A percentile compares a stretch with the other conserved stretches of the same genome.
Conservation (phyloP, 2,113 vertebrate species). For the Eudyptes chrysolophus region DNA sequence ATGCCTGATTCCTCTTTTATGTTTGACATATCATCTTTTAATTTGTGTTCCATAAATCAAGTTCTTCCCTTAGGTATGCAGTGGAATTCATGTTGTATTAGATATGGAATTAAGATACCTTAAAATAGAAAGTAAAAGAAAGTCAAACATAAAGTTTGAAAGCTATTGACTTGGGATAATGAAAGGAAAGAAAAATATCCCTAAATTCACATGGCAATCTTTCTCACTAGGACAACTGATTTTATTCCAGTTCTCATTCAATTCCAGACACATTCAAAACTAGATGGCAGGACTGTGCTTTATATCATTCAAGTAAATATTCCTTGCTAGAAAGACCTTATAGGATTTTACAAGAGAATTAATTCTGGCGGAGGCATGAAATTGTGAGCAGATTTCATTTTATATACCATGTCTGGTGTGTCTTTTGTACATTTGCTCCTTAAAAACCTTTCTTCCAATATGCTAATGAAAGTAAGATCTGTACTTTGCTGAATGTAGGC, state of each 20-base stretch:
- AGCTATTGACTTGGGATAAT: neutral
- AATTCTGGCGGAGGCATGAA: neutral
- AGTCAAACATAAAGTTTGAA: neutral
- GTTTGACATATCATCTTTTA: neutral
- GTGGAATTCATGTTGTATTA: neutral
- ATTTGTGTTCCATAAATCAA: neutral
- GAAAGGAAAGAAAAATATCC: neutral
- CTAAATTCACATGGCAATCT: neutral
- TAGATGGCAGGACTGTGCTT: neutral
- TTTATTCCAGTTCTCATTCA: neutral
- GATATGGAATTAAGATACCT: neutral
- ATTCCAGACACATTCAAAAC: neutral
- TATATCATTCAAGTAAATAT: neutral
- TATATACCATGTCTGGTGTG: neutral
- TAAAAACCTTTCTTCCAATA: neutral
- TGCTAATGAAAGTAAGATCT: neutral
- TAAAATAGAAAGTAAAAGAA: neutral
- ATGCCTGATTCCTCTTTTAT: neutral
- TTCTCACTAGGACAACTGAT: neutral
- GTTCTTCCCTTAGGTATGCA: neutral
- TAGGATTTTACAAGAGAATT: neutral
- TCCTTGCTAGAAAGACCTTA: neutral
- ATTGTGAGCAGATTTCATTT: neutral
- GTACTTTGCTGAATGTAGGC: neutral
- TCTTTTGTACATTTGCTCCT: neutral